Percentiles rank a stretch among this genome's conserved stretches.
Conservation (phyloP, 2,888 invertebrate genomes). For the Ametastegia equiseti region DNA sequence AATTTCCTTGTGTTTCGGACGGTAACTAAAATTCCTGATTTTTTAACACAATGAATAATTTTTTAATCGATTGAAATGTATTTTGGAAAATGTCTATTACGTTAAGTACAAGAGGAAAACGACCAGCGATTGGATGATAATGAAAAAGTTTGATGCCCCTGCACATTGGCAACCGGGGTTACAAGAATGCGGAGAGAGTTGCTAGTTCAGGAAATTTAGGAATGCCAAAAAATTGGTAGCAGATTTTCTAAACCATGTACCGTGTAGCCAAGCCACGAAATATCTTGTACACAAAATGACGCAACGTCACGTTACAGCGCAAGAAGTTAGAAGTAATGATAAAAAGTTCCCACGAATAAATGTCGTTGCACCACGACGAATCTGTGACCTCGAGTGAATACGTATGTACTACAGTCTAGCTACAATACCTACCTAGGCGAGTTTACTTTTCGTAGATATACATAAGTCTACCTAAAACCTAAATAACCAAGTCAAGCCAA, state of each 20-base stretch:
- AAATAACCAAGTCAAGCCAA: not conserved
- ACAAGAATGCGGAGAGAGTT: not conserved
- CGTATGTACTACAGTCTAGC: too few relatives aligned
- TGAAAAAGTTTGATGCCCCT: not conserved
- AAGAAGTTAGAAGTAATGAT: conserved; percentile 29
- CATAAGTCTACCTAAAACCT: conserved; percentile 23
- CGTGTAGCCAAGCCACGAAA: not conserved
- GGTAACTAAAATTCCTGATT: too few relatives aligned
- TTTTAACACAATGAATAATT: too few relatives aligned
- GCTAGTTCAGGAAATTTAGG: not conserved
- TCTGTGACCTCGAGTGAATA: conserved; percentile 50
- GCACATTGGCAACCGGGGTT: not conserved
- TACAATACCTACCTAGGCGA: not conserved
- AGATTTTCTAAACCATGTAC: not conserved
- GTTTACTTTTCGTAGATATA: conserved; percentile 42
- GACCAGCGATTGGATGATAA: not conserved
- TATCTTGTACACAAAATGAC: conserved; percentile 20
- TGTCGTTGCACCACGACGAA: conserved; percentile 54
- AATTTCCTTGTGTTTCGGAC: too few relatives aligned
- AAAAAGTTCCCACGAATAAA: conserved; percentile 53
- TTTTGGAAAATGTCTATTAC: too few relatives aligned
- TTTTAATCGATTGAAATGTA: too few relatives aligned
- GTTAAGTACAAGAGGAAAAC: too few relatives aligned
- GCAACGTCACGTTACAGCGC: conserved; percentile 9
- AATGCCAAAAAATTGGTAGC: conserved; percentile 19